Evolutionary conservation across 2,113 vertebrate species (phyloP).

Genomic region (Zeus faber): DNA sequence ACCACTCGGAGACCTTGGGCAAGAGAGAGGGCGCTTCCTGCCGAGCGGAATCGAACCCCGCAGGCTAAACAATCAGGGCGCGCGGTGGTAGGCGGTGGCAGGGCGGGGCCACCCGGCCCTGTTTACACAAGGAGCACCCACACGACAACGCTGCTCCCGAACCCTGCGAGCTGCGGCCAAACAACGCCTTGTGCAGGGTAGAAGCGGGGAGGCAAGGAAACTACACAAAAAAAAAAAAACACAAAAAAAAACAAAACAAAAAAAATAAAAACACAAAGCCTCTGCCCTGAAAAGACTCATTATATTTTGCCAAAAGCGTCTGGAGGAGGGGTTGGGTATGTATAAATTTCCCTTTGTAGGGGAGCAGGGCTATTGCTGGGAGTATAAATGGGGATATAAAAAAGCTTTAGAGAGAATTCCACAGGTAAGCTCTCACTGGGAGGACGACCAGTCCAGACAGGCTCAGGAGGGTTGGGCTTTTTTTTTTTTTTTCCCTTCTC

Average conservation of each 20-base stretch:
- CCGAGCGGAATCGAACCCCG: conserved; percentile 59
- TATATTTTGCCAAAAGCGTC: conserved; percentile 52
- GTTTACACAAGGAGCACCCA: conserved; percentile 67
- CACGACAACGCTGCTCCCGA: conserved; percentile 65
- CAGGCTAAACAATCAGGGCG: conserved; percentile 58
- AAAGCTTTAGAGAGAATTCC: conserved; percentile 80
- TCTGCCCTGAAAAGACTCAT: conserved; percentile 61
- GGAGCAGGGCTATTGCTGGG: conserved; percentile 47
- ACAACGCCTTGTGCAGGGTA: too few relatives aligned
- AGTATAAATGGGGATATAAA: conserved; percentile 67
- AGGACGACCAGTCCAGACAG: conserved; percentile 75
- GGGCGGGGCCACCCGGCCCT: conserved; percentile 52
- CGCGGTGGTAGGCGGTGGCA: conserved; percentile 42
- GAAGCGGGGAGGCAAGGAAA: too few relatives aligned
- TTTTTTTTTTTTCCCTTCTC: too few relatives aligned
- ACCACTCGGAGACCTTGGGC: conserved; percentile 28
- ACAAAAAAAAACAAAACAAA: too few relatives aligned
- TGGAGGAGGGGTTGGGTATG: conserved; percentile 46
- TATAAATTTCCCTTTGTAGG: conserved; percentile 74
- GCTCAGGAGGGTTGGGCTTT: conserved; percentile 72
- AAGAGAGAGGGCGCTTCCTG: conserved; percentile 57
- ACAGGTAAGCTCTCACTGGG: conserved; percentile 78
- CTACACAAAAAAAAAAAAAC: too few relatives aligned
- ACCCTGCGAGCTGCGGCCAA: too few relatives aligned
- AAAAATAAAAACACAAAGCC: conserved; percentile 55